phyloP scores from a whole-genome alignment of 2,797 vertebrate genomes.

The Neoniphon sammara region DNA sequence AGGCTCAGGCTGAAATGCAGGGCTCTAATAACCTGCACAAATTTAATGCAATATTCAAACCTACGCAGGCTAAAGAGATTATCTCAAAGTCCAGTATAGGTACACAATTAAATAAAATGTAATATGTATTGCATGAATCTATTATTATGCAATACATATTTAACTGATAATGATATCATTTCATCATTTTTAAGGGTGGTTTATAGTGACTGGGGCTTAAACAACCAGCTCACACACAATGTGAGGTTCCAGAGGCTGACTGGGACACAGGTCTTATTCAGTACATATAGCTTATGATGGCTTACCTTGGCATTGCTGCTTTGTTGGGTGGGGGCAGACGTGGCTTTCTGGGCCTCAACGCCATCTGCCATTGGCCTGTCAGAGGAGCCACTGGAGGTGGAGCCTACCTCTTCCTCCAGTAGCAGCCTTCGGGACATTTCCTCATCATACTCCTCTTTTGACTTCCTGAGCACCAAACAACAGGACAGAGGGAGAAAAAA shows the following conservation, averaged over 20 bases:
- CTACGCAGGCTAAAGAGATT: no score
- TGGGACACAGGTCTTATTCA: conserved; percentile 12
- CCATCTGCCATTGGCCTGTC: conserved; percentile 60
- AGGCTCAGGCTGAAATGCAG: no score
- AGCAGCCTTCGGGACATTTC: conserved; percentile 82
- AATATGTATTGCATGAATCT: no score
- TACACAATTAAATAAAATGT: no score
- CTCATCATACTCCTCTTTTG: conserved; percentile 95
- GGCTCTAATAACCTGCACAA: no score
- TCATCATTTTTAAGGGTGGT: not conserved
- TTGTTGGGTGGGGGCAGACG: conserved; percentile 44
- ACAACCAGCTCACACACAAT: conserved; percentile 4
- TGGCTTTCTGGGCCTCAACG: conserved; percentile 38
- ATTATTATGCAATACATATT: no score
- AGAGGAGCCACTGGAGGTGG: conserved; percentile 72
- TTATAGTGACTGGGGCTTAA: not conserved
- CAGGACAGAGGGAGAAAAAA: not conserved
- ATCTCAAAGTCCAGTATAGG: no score
- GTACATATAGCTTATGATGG: not conserved
- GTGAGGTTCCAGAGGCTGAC: conserved; percentile 16
- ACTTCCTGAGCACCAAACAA: conserved; percentile 82
- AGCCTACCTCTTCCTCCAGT: conserved; percentile 69
- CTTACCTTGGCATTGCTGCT: conserved; percentile 64
- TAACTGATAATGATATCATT: not conserved
- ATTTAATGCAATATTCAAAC: not conserved